Percentiles rank a stretch among this genome's conserved stretches.
Conservation (phyloP, 2,113 vertebrate species). For the Hippocampus abdominalis region DNA sequence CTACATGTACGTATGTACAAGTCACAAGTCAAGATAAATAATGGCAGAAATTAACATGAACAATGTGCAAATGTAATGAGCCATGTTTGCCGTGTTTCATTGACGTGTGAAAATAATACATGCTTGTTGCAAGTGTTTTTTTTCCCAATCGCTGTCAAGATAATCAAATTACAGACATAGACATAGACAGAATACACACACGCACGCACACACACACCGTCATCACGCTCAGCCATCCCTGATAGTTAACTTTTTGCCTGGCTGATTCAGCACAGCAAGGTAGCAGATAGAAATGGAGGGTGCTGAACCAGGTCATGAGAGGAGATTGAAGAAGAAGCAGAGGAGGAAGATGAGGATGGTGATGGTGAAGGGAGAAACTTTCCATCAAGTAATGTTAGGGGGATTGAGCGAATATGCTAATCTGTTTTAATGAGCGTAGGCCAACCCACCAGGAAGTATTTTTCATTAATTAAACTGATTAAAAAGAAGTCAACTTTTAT, state of each 20-base stretch:
- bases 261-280: slow-evolving; percentile 48
- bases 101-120: slow-evolving; percentile 8
- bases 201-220: slow-evolving; percentile 17
- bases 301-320: slow-evolving; percentile 31
- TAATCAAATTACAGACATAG: slow-evolving; percentile 15
- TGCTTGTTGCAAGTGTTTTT: neutral
- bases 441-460: neutral
- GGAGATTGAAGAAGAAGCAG: slow-evolving; percentile 7
- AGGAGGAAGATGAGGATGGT: neutral
- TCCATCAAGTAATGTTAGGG: neutral
- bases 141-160: slow-evolving; percentile 2
- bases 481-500: too few species aligned
- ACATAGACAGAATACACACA: slow-evolving; percentile 2
- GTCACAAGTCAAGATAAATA: neutral
- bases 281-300: slow-evolving; percentile 33
- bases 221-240: slow-evolving; percentile 38
- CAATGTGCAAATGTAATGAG: slow-evolving; percentile 15
- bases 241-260: slow-evolving; percentile 58
- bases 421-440: neutral
- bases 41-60: slow-evolving; percentile 15
- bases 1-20: neutral
- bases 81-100: neutral
- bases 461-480: too few species aligned
- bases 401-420: neutral
- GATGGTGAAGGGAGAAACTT: neutral